Base-by-base conservation (phyloP, 1,140 invertebrate genomes). In the Heliothis subflexa region DNA sequence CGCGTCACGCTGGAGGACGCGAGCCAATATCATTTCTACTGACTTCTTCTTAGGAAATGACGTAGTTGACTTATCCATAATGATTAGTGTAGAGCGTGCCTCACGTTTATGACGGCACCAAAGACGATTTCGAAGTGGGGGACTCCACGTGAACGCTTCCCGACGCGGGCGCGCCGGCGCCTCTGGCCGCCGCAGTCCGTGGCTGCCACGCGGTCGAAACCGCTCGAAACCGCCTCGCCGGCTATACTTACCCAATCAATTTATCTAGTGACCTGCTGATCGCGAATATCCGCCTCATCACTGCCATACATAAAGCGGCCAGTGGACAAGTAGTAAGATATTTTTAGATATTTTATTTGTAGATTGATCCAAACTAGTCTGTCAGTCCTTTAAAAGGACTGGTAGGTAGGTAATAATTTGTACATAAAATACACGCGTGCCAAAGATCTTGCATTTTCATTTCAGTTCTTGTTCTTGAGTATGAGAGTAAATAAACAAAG, bases 31-130 rank as follows among this genome's bases (percentile, higher is more conserved):
- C 33, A 95, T 97, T 0, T 96, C 97, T 0, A 96, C 96, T 2
- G 97, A 98, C 89, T 98, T 97, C 90, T 98, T 98, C 89, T 94
- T 97, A 7, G 97, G 96, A 12, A 97, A 96, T 82, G 96, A 98
- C 89, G 93, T 98, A 11, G 96, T 98, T 18, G 96, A 97, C 75
- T 91, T 97, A 3, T 96, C 97, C 10, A 96, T 97, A 85, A 93
- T 95, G 18, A 92, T 96, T 0, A 97, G 96, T 80, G 89, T 94
- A 0, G 91, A 93, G 40, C 87, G 93, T 13, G 88, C 83, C 1
- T 82, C 81, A 21, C 84, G 85, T 33, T 94, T 92, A 93, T 94
- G 93, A 94, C 92, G 83, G 80, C 86, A 78, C 61, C 81, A 79
- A 9, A 49, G 18, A 33, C 86, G 80, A 54, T 70, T 81, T 9